These are phyloP conservation scores for Pyrgilauda ruficollis DNA, from an alignment of 2,113 vertebrate species.

Conservation along the genomic window DNA sequence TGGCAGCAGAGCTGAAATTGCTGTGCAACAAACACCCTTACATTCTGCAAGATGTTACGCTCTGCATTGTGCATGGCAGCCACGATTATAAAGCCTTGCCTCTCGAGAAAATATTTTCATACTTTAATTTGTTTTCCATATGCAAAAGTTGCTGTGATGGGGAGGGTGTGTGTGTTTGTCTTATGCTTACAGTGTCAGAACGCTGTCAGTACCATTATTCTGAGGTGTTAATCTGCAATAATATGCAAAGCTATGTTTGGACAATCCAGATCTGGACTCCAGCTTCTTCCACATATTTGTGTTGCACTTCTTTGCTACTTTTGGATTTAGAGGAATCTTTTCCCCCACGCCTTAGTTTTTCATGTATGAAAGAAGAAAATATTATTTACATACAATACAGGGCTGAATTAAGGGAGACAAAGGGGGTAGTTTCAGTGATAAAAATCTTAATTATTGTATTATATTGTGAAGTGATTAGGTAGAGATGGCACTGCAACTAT, in stretches of 20 bases:
- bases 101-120: neutral
- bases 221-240: neutral
- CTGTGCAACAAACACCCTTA: conserved; percentile 15
- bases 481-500: neutral
- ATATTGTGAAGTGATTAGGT: neutral
- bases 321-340: neutral
- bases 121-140: neutral
- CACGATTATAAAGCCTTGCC: neutral
- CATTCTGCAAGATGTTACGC: neutral
- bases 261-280: neutral
- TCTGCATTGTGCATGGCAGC: neutral
- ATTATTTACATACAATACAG: neutral
- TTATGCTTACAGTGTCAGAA: neutral
- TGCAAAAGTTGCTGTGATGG: neutral
- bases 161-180: neutral
- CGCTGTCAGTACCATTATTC: neutral
- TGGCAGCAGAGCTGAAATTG: conserved; percentile 52
- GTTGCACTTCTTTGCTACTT: neutral
- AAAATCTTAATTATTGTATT: neutral
- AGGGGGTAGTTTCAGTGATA: neutral
- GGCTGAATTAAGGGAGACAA: neutral
- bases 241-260: neutral
- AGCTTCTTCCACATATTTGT: neutral
- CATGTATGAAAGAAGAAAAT: neutral
- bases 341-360: neutral